Conservation (phyloP, 2,888 invertebrate genomes). For the Endotricha flammealis region DNA sequence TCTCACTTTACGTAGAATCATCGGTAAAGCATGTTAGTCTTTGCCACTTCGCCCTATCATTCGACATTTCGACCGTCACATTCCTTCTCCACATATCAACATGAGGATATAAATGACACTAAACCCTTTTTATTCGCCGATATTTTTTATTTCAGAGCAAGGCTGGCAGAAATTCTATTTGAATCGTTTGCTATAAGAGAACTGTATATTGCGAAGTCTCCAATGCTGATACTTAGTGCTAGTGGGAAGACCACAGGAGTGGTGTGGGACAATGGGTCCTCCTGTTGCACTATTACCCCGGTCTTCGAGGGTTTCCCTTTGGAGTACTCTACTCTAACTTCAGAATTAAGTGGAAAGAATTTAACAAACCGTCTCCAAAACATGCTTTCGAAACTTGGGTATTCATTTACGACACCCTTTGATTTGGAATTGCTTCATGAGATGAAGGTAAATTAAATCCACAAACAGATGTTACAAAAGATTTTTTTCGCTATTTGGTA, state of each 20-base stretch:
- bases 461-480: conserved; percentile 67
- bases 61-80: too few species aligned
- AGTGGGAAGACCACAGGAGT: conserved; percentile 74
- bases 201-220: conserved; percentile 62
- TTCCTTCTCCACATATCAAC: too few species aligned
- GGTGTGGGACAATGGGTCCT: conserved; percentile 69
- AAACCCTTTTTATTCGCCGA: neutral
- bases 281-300: conserved; percentile 66
- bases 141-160: conserved; percentile 78
- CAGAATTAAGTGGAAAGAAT: conserved; percentile 91
- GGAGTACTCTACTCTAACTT: conserved; percentile 88
- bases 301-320: conserved; percentile 84
- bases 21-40: too few species aligned
- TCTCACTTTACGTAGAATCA: too few species aligned
- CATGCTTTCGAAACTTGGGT: conserved; percentile 88
- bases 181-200: conserved; percentile 79
- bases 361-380: conserved; percentile 88
- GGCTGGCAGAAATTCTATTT: conserved; percentile 69
- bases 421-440: conserved; percentile 93
- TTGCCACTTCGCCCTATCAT: too few species aligned
- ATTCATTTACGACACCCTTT: conserved; percentile 91
- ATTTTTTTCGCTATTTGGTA: too few species aligned
- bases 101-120: too few species aligned
- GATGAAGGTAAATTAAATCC: conserved; percentile 86
- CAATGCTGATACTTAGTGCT: conserved; percentile 65